These are phyloP conservation scores for Pardosa pseudoannulata DNA, from an alignment of 2,888 invertebrate genomes.

Conservation along the genomic window DNA sequence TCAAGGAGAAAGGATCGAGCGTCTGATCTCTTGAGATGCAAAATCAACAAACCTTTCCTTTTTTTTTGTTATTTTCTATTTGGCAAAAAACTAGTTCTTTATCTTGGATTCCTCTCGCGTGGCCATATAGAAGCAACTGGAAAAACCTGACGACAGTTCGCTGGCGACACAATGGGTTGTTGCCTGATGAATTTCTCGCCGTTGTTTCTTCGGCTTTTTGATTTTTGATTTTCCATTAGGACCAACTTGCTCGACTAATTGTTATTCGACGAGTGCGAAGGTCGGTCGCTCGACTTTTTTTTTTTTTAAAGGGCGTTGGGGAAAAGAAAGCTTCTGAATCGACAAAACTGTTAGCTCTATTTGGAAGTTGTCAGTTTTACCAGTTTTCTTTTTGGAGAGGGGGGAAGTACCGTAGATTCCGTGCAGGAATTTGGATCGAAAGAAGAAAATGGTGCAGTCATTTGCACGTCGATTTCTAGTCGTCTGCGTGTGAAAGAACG, in stretches of 20 bases:
- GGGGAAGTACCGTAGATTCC: slow-evolving; percentile 7
- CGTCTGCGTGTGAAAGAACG: neutral
- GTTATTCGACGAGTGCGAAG: slow-evolving; percentile 19
- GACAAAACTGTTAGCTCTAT: neutral
- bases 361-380: neutral
- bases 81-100: slow-evolving; percentile 17
- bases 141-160: slow-evolving; percentile 55
- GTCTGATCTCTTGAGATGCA: neutral
- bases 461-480: neutral
- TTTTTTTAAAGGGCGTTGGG: slow-evolving; percentile 28
- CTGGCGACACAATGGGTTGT: slow-evolving; percentile 20
- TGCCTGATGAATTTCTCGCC: slow-evolving; percentile 16
- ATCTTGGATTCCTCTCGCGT: slow-evolving; percentile 15
- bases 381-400: too few relatives aligned
- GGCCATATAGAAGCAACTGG: slow-evolving; percentile 28
- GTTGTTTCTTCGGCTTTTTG: neutral
- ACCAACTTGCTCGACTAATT: slow-evolving; percentile 26
- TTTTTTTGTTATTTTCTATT: neutral
- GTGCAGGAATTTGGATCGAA: slow-evolving; percentile 9
- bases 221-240: slow-evolving; percentile 18
- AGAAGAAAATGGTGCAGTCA: neutral
- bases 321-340: neutral
- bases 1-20: slow-evolving; percentile 18
- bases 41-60: neutral
- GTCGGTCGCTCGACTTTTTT: slow-evolving; percentile 19